Percentiles rank a stretch among this genome's conserved stretches.
These are phyloP conservation scores for rabbit (Oryctolagus cuniculus) DNA, from an alignment of 2,113 vertebrate species.

Conservation along the genomic window mOryCun1.1 NC_091437.1:636501-637000, in stretches of 20 bases:
- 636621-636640: background rate
- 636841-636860: background rate
- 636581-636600: too few species aligned
- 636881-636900: background rate
- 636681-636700: too few species aligned
- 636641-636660: too few species aligned
- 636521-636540: too few species aligned
- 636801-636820: too few species aligned
- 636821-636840: too few species aligned
- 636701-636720: too few species aligned
- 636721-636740: background rate
- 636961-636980: accelerated
- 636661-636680: background rate
- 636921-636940: background rate
- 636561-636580: too few species aligned
- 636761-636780: background rate
- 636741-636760: too few species aligned
- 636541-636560: too few species aligned
- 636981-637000: accelerated
- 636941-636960: background rate
- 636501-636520: too few species aligned
- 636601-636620: too few species aligned
- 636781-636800: background rate
- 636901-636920: background rate
- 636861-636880: background rate